These are phyloP conservation scores for Saccostrea cuccullata DNA, from an alignment of 1,140 invertebrate species.

Conservation along the genomic window DNA sequence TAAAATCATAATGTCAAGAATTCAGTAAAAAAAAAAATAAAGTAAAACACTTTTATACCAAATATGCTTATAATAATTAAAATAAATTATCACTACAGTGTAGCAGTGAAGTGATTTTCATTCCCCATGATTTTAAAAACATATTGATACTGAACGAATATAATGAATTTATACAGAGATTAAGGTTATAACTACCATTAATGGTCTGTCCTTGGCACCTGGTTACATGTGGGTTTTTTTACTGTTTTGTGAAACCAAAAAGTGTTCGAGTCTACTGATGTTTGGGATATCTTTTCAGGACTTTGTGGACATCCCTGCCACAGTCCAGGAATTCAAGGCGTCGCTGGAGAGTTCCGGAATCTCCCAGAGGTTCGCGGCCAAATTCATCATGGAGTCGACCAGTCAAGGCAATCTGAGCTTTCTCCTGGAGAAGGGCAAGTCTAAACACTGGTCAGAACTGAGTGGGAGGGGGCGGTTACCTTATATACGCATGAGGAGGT, in stretches of 20 bases:
- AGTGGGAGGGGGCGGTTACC: slow-evolving; percentile 51
- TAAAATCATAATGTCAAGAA: no score
- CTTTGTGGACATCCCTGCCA: slow-evolving; percentile 43
- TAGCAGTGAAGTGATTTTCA: no score
- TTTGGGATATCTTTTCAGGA: neutral
- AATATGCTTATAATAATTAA: no score
- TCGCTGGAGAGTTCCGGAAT: slow-evolving; percentile 54
- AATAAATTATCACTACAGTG: no score
- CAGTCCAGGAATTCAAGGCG: slow-evolving; percentile 55
- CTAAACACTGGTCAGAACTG: slow-evolving; percentile 54
- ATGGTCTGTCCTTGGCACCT: no score
- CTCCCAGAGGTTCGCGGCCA: slow-evolving; percentile 55
- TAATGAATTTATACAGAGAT: no score
- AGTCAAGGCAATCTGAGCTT: slow-evolving; percentile 57
- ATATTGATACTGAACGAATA: no score
- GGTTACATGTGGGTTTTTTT: neutral
- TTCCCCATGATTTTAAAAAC: no score
- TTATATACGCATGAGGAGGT: slow-evolving; percentile 54
- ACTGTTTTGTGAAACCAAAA: no score
- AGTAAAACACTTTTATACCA: no score
- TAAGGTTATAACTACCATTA: no score
- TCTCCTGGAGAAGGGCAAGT: slow-evolving; percentile 54
- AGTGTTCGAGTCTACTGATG: neutral
- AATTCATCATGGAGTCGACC: slow-evolving; percentile 55
- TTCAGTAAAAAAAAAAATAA: no score